phyloP scores from a whole-genome alignment of 2,888 invertebrate genomes.

The Sphinx pinastri region DNA sequence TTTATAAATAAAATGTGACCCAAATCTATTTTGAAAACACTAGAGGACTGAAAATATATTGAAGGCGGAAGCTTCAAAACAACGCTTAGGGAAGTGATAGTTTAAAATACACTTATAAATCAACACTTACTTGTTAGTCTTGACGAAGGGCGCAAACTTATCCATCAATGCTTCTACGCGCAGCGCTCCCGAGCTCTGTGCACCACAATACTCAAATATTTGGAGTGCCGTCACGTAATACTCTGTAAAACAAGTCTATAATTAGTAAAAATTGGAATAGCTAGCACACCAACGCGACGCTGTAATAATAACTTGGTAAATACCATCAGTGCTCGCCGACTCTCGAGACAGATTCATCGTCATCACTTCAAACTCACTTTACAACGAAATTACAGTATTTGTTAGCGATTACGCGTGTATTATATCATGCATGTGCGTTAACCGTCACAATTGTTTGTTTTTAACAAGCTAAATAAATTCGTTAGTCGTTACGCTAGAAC shows the following conservation, averaged over 20 bases:
- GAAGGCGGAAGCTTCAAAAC: background rate
- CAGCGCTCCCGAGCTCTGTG: slow-evolving; percentile 61
- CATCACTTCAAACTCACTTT: slow-evolving; percentile 27
- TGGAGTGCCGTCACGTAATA: slow-evolving; percentile 73
- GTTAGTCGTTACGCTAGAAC: slow-evolving; percentile 54
- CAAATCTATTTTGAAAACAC: slow-evolving; percentile 6
- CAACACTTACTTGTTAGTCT: slow-evolving; percentile 72
- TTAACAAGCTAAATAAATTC: slow-evolving; percentile 63
- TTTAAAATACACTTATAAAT: slow-evolving; percentile 22
- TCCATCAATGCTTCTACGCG: slow-evolving; percentile 73
- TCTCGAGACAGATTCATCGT: slow-evolving; percentile 69
- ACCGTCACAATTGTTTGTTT: slow-evolving; percentile 63
- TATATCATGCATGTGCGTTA: slow-evolving; percentile 46
- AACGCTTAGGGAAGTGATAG: background rate
- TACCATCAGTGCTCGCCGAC: slow-evolving; percentile 65
- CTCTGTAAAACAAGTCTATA: slow-evolving; percentile 65
- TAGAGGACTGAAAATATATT: too few species aligned
- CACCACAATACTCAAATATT: slow-evolving; percentile 76
- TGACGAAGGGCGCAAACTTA: slow-evolving; percentile 73
- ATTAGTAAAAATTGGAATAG: slow-evolving; percentile 53
- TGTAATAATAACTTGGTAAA: slow-evolving; percentile 54
- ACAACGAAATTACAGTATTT: slow-evolving; percentile 25
- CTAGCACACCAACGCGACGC: slow-evolving; percentile 66
- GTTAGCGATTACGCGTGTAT: slow-evolving; percentile 31
- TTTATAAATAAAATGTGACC: slow-evolving; percentile 6